Evolutionary conservation across 2,113 vertebrate species (phyloP).

Genomic region (Hiodon alosoides): DNA sequence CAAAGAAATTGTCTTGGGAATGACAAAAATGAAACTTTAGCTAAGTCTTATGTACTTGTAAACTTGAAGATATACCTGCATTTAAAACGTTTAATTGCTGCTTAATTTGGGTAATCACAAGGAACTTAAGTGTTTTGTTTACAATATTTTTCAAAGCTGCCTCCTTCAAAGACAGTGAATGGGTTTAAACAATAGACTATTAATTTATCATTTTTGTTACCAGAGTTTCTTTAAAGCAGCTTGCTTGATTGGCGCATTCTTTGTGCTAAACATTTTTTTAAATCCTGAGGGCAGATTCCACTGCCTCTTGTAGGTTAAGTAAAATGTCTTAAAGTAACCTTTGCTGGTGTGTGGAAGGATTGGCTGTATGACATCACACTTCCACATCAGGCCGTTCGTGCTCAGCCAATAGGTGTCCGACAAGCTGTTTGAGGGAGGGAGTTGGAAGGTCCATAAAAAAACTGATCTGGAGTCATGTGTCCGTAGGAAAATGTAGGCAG

Average conservation of each 20-base stretch:
- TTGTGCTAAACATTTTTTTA: not conserved
- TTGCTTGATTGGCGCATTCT: not conserved
- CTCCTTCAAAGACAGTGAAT: not conserved
- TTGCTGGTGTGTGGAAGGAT: not conserved
- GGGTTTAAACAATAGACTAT: not conserved
- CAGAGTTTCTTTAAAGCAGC: not conserved
- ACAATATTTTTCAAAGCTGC: not conserved
- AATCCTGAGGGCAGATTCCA: not conserved
- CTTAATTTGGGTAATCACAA: no score
- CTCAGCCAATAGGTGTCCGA: conserved; percentile 11
- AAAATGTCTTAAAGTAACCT: conserved; percentile 27
- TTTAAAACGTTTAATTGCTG: no score
- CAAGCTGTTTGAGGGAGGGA: conserved; percentile 15
- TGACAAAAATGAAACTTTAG: not conserved
- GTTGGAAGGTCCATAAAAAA: conserved; percentile 4
- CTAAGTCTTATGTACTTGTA: no score
- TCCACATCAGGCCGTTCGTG: conserved; percentile 25
- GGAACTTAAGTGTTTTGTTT: no score
- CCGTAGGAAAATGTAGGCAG: conserved; percentile 3
- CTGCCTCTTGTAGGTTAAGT: conserved; percentile 10
- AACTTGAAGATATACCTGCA: no score
- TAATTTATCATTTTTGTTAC: not conserved
- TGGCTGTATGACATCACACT: conserved; percentile 8
- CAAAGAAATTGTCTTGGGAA: not conserved
- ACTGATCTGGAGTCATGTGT: conserved; percentile 11